These are phyloP conservation scores for Polyergus mexicanus DNA, from an alignment of 1,140 invertebrate genomes.

Conservation along the genomic window DNA sequence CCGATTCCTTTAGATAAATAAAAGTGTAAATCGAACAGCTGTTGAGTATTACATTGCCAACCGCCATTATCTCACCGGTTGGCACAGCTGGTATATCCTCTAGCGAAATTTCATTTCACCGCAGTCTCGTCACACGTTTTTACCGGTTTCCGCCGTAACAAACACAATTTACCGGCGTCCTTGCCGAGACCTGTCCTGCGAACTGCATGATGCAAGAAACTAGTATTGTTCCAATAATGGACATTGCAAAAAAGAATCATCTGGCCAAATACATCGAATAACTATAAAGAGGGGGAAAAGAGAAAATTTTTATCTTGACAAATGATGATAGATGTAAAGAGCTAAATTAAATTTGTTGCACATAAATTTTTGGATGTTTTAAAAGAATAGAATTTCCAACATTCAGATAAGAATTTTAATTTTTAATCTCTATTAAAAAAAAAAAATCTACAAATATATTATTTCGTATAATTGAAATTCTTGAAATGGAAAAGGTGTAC, in stretches of 20 bases:
- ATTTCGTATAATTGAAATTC: constrained; percentile 23
- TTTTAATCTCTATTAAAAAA: constrained; percentile 9
- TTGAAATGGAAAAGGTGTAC: not conserved
- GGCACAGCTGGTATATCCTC: constrained; percentile 46
- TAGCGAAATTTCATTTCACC: constrained; percentile 53
- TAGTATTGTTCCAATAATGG: constrained; percentile 64
- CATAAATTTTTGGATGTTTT: constrained; percentile 1
- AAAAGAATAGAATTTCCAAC: not conserved
- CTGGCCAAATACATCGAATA: not conserved
- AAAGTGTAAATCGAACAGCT: constrained; percentile 50
- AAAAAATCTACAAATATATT: not conserved
- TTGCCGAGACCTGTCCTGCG: not conserved
- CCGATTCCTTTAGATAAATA: constrained; percentile 29
- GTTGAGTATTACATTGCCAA: constrained; percentile 48
- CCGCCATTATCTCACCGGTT: constrained; percentile 55
- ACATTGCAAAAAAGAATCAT: constrained; percentile 49
- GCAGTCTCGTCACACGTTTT: constrained; percentile 40
- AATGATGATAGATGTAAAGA: not conserved
- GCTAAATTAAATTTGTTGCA: not conserved
- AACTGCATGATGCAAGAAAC: constrained; percentile 45
- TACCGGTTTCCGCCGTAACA: constrained; percentile 37
- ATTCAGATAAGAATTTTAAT: not conserved
- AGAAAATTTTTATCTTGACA: not conserved
- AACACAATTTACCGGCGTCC: constrained; percentile 48
- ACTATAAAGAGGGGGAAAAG: not conserved